phyloP scores from a whole-genome alignment of 2,888 invertebrate genomes.

The Perdita meconis region DNA sequence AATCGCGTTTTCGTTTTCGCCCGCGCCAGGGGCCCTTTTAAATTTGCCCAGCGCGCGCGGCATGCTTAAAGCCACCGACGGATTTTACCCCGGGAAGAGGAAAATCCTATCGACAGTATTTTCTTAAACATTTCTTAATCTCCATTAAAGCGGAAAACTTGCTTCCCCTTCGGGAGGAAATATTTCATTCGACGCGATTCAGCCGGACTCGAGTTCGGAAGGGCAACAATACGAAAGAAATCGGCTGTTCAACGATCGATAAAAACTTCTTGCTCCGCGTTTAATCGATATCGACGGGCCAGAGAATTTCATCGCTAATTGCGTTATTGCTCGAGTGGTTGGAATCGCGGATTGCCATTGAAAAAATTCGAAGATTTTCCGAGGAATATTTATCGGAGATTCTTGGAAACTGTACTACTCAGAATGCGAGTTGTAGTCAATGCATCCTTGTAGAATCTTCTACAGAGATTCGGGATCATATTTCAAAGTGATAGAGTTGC shows the following conservation, averaged over 20 bases:
- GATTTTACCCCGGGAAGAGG: slow-evolving; percentile 11
- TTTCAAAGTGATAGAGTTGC: too few relatives aligned
- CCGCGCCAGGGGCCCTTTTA: slow-evolving; percentile 30
- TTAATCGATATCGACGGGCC: background rate
- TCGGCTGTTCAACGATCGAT: background rate
- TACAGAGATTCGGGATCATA: too few relatives aligned
- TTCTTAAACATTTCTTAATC: slow-evolving; percentile 45
- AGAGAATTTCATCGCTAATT: too few relatives aligned
- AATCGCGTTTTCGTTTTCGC: slow-evolving; percentile 52
- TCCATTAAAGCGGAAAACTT: slow-evolving; percentile 40
- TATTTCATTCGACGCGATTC: slow-evolving; percentile 5
- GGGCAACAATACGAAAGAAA: background rate
- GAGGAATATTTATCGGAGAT: too few relatives aligned
- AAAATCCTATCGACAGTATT: slow-evolving; percentile 49
- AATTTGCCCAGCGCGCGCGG: slow-evolving; percentile 30
- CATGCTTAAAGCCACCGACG: slow-evolving; percentile 18
- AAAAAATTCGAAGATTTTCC: too few relatives aligned
- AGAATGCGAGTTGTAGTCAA: too few relatives aligned
- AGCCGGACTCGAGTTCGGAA: background rate
- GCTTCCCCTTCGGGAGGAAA: background rate
- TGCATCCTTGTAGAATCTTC: too few relatives aligned
- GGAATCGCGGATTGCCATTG: too few relatives aligned
- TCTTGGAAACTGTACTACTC: too few relatives aligned
- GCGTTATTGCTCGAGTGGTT: too few relatives aligned
- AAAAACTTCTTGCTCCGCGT: background rate